Evolutionary conservation across 2,797 vertebrate genomes (phyloP), one percentile per base, ranked within the genome.

Genomic region (Pelodytes ibericus): DNA sequence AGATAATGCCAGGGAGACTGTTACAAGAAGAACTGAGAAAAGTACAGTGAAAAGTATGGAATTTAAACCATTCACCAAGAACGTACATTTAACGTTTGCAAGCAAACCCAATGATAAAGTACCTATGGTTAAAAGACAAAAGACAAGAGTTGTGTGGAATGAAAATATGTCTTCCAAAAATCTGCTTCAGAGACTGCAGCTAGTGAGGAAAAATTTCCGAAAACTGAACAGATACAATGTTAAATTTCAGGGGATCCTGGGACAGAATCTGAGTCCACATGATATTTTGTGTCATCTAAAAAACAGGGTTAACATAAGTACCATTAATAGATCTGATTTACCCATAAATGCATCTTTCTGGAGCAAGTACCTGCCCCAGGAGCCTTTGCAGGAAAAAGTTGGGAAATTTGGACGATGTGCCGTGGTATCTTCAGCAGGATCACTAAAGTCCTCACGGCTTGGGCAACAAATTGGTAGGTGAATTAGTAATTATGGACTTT

Each of bases 351-450:
- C 86, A 25, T 79, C 82, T 0, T 84, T 86, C 13, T 93, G 90
- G 91, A 82, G 82, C 44, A 78, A 74, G 0, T 88, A 84, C 79
- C 82, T 93, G 31, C 91, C 91, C 58, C 80, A 33, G 53, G 86
- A 85, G 59, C 84, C 84, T 68, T 47, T 94, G 76, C 85, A 75
- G 63, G 84, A 86, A 62, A 81, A 82, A 11, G 80, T 87, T n/a
- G 90, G 91, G 24, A 83, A 20, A 0, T 84, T 92, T 74, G 83
- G 75, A 65, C 86, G 0, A 3, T 94, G 92, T 73, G 92, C 93
- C 33, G 90, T 94, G 0, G 91, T 94, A 31, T 89, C 91, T 4
- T 94, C 92, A 15, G 91, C 93, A 0, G 92, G 91, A 61, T 89
- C 93, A 71, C 79, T 94, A 80, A 90, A 87, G 65, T 85, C 80